Conservation (phyloP, 2,113 vertebrate genomes). For the Lepus timidus region DNA sequence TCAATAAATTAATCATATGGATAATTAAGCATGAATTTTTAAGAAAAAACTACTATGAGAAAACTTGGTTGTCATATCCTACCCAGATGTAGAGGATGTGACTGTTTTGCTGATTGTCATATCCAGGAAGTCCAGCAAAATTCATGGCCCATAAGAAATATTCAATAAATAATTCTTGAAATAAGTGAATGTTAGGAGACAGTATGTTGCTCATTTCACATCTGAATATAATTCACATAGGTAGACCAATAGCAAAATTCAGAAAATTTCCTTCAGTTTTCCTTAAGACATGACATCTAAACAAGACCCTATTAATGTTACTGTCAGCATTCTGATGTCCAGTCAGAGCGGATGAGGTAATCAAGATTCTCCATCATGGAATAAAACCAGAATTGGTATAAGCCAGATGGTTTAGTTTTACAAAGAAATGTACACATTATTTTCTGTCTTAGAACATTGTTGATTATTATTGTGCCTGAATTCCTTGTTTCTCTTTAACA, state of each 20-base stretch:
- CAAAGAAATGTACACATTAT: background rate
- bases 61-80: background rate
- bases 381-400: background rate
- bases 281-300: background rate
- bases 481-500: slow-evolving; percentile 61
- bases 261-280: background rate
- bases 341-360: background rate
- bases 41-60: background rate
- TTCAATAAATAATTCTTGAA: background rate
- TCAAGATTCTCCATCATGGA: background rate
- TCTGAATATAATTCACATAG: background rate
- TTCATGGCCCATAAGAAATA: background rate
- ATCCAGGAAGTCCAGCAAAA: background rate
- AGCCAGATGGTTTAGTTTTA: background rate
- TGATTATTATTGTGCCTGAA: background rate
- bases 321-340: background rate
- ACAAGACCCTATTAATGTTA: background rate
- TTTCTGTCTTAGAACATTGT: background rate
- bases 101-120: background rate
- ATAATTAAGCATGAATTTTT: background rate
- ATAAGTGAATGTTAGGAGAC: background rate
- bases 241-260: background rate
- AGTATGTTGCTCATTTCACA: background rate
- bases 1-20: background rate
- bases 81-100: background rate